Base-by-base conservation (phyloP, 2,888 invertebrate species). In the Caenorhabditis doughertyi region DNA sequence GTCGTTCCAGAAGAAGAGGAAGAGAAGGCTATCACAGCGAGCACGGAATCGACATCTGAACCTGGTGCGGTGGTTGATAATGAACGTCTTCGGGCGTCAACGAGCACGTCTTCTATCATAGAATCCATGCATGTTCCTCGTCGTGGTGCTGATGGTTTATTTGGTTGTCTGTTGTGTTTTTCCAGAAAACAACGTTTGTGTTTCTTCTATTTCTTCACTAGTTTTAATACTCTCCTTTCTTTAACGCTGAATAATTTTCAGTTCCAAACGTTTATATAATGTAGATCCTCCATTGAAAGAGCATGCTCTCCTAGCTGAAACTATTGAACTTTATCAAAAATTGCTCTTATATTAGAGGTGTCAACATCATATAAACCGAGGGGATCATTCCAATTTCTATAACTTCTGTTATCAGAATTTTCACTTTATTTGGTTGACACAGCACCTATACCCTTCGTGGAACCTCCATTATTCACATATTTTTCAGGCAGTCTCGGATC, bases 401-500 rank as follows among this genome's bases (percentile, higher is more conserved):
- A n/a, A n/a, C n/a, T n/a, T n/a, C n/a, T n/a, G n/a, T n/a, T n/a
- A n/a, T n/a, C n/a, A n/a, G n/a, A n/a, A n/a, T n/a, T n/a, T 39
- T 62, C 60, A 42, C 60, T 39, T 64, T 29, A 35, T 25, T 55
- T 29, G 13, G 55, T 55, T 55, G 29, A 16, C 1, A 55, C n/a
- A 29, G n/a, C 55, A n/a, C 23, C 4, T 21, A 49, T 49, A 21
- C n/a, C n/a, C n/a, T n/a, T n/a, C n/a, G n/a, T n/a, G n/a, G n/a
- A n/a, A n/a, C n/a, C n/a, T 23, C 13, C 18, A 42, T 29, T 18
- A 13, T 39, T 39, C 13, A 13, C 39, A 47, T 18, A n/a, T n/a
- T 47, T 77, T 89, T 74, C 81, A 91, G 91, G 90, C 74, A 90
- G 89, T 23, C 88, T 91, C 44, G 91, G 91, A 23, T 90, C 91